phyloP scores from a whole-genome alignment of 2,113 vertebrate genomes.

The Dromiciops gliroides region DNA sequence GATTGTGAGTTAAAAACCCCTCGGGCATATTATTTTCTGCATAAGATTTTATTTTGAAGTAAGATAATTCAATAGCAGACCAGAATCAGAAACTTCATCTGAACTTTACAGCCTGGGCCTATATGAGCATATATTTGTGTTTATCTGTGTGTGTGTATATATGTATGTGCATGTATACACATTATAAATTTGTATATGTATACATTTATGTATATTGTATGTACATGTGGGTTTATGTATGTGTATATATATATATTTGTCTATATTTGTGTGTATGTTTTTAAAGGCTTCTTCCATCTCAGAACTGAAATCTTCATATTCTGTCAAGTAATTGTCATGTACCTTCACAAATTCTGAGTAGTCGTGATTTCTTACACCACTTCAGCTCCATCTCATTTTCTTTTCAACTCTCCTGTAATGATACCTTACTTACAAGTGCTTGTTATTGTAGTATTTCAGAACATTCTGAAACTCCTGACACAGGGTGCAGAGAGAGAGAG shows the following conservation, averaged over 20 bases:
- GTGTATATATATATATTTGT: too few species aligned
- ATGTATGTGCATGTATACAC: too few species aligned
- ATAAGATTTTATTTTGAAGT: conserved; percentile 16
- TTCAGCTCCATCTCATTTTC: conserved; percentile 10
- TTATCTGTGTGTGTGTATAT: too few species aligned
- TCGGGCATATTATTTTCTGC: conserved; percentile 42
- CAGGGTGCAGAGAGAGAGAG: not conserved
- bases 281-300: conserved; percentile 30
- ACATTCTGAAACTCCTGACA: not conserved
- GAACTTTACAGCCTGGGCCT: not conserved
- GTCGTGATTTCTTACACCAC: conserved; percentile 48
- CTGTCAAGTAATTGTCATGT: conserved; percentile 45
- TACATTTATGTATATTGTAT: too few species aligned
- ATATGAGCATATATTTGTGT: not conserved
- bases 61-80: conserved; percentile 13
- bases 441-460: conserved; percentile 3
- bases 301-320: conserved; percentile 43
- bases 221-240: not conserved
- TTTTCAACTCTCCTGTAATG: conserved; percentile 24
- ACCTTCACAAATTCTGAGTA: conserved; percentile 59
- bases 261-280: not conserved
- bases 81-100: conserved; percentile 13
- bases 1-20: not conserved
- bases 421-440: not conserved
- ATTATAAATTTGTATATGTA: not conserved